Evolutionary conservation across 2,888 invertebrate species (phyloP), one percentile per base, ranked within the genome.

Genomic region (Agrochola lychnidis): DNA sequence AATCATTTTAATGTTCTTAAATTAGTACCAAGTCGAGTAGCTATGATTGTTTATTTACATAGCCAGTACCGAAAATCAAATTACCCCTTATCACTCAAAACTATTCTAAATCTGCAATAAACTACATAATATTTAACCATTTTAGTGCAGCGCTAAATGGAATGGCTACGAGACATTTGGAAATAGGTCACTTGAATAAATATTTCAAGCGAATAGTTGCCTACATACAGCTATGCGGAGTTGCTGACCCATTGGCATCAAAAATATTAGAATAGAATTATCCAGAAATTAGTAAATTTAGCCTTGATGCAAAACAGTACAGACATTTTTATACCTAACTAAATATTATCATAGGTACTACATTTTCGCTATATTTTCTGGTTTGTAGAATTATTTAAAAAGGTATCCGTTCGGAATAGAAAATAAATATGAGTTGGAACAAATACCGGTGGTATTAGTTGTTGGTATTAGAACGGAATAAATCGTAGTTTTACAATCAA

Each of bases 161-260:
- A 71, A 72, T 78, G 59, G 53, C 48, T 30, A 6, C 12, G 56
- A 69, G 71, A 66, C 63, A 72, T 66, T 70, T n/a, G 22, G 42
- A 81, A 83, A 72, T 83, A 69, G 83, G 81, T 64, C 81, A 83
- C 25, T 82, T 63, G 56, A 78, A 78, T 69, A 51, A 78, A 83
- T 68, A 72, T 72, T 83, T 78, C 30, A 48, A 42, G 42, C 51
- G 14, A 40, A 66, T 59, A 69, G 45, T 66, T 64, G 25, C 69
- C 59, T 64, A 48, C 36, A 36, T 68, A 63, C 42, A 56, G 19
- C 69, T 66, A 62, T 48, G 73, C 56, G 42, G 76, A 56, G 53
- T 62, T 42, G n/a, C 36, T 70, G 63, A 59, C 78, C n/a, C 30
- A 40, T 48, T 68, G 70, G 51, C 53, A 74, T 61, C 36, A 57